phyloP scores from a whole-genome alignment of 2,888 invertebrate species.

The Conchocele bisecta region DNA sequence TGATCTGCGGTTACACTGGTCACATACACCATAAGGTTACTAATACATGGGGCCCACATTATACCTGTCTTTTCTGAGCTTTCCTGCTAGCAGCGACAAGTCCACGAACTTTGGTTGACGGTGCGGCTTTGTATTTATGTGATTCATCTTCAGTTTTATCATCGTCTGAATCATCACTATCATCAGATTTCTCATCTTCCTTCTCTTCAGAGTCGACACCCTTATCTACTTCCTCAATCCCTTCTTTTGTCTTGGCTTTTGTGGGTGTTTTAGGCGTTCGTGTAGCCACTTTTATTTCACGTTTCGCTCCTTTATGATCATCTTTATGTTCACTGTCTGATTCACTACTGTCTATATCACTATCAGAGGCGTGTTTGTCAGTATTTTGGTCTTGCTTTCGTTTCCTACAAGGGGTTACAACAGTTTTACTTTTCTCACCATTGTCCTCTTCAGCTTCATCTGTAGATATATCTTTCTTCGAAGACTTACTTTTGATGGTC shows the following conservation, averaged over 20 bases:
- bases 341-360: background rate
- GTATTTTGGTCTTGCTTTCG: background rate
- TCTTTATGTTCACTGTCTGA: background rate
- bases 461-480: background rate
- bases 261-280: too few relatives aligned
- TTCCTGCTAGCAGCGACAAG: conserved; percentile 4
- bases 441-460: background rate
- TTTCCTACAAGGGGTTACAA: too few relatives aligned
- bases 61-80: conserved; percentile 58
- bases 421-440: background rate
- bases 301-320: background rate
- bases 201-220: conserved; percentile 56
- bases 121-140: conserved; percentile 11
- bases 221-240: conserved; percentile 2
- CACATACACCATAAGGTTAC: too few relatives aligned
- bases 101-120: background rate
- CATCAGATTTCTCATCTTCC: conserved; percentile 18
- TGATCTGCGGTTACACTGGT: too few relatives aligned
- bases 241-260: too few relatives aligned
- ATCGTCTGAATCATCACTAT: conserved; percentile 5
- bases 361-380: too few relatives aligned
- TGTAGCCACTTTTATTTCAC: too few relatives aligned
- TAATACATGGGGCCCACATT: too few relatives aligned
- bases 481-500: background rate
- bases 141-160: conserved; percentile 4